Evolutionary conservation across 2,797 vertebrate genomes (phyloP).

Genomic region (Sphaeramia orbicularis): DNA sequence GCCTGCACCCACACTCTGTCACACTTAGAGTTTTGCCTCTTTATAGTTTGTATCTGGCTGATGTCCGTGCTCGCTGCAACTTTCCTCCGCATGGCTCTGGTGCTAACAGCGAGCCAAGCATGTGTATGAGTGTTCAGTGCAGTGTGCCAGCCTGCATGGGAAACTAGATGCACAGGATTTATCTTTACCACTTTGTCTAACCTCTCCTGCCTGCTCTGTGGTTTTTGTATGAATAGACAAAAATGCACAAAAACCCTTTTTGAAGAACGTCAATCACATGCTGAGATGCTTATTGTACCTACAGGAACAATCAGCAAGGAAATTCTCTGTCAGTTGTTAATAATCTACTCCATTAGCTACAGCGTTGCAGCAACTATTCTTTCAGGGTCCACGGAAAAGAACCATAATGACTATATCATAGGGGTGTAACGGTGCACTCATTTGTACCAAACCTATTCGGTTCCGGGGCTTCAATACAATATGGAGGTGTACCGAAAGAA

Average conservation of each 20-base stretch:
- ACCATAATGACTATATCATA: no score
- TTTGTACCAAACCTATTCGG: no score
- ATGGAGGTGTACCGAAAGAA: no score
- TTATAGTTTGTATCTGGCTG: conserved; percentile 39
- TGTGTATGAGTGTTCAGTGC: conserved; percentile 62
- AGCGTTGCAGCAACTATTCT: no score
- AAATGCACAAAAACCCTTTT: not conserved
- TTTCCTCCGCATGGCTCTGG: conserved; percentile 70
- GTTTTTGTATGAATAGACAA: conserved; percentile 58
- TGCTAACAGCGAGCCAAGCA: conserved; percentile 74
- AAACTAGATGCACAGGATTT: conserved; percentile 61
- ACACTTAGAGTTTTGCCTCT: conserved; percentile 24
- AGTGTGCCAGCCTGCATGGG: conserved; percentile 76
- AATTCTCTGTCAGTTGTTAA: not conserved
- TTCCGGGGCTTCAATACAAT: no score
- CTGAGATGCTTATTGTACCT: conserved; percentile 5
- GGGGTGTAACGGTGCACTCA: no score
- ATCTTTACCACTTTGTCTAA: conserved; percentile 41
- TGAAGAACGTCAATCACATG: conserved; percentile 14
- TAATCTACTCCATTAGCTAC: not conserved
- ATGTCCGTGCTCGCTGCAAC: conserved; percentile 65
- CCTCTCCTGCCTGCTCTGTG: conserved; percentile 59
- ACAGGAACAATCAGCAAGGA: conserved; percentile 12
- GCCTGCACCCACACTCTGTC: not conserved
- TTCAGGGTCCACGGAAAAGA: no score